A percentile compares a stretch with the other conserved stretches of the same genome.
Conservation (phyloP, 2,797 vertebrate species). For the Hydrocynus forskahlii region DNA sequence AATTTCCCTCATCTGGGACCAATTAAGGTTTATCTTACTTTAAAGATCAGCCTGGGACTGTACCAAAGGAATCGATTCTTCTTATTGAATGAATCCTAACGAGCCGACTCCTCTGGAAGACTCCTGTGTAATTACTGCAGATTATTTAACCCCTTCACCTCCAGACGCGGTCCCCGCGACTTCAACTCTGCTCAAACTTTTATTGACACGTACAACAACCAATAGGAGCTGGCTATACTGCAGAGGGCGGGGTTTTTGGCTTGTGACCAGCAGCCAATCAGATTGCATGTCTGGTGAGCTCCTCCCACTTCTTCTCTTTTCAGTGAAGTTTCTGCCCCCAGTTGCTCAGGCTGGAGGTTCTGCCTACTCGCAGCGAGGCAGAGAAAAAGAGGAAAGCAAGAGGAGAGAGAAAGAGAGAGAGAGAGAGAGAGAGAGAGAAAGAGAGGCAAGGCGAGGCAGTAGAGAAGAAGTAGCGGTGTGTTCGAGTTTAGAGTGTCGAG, state of each 20-base stretch:
- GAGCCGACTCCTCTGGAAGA: background rate
- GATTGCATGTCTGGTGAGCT: constrained; percentile 54
- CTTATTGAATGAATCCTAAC: background rate
- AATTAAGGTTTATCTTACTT: too few species aligned
- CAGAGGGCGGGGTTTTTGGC: constrained; percentile 53
- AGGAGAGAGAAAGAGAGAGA: constrained; percentile 59
- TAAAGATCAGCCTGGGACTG: too few species aligned
- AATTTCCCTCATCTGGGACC: too few species aligned
- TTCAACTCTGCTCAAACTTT: background rate
- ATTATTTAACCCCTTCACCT: background rate
- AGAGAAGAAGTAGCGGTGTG: constrained; percentile 24
- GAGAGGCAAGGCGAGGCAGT: constrained; percentile 16
- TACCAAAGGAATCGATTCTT: background rate
- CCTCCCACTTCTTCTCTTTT: constrained; percentile 63
- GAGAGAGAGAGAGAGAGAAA: constrained; percentile 57
- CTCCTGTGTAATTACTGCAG: constrained; percentile 5
- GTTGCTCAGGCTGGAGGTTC: constrained; percentile 60
- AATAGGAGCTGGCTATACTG: constrained; percentile 56
- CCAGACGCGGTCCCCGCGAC: background rate
- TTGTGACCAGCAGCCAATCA: constrained; percentile 68
- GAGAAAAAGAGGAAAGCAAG: constrained; percentile 28
- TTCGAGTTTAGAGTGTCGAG: constrained; percentile 1
- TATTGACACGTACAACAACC: constrained; percentile 63
- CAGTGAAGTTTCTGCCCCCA: constrained; percentile 75
- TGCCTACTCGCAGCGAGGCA: constrained; percentile 61